These are phyloP conservation scores for Diorhabda carinulata DNA, from an alignment of 1,140 invertebrate genomes.

Conservation along the genomic window DNA sequence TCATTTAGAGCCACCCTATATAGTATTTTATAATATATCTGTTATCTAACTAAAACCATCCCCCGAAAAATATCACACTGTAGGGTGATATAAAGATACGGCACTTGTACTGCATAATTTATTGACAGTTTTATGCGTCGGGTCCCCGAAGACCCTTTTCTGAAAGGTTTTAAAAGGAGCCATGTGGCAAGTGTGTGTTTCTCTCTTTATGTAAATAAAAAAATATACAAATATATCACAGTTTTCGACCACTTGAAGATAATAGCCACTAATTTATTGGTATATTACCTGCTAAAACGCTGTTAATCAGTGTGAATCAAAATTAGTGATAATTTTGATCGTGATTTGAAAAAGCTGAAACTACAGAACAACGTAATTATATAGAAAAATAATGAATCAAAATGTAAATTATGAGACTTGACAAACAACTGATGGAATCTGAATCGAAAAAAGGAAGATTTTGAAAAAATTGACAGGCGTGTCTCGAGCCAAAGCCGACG, in stretches of 20 bases:
- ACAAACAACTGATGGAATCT: too few relatives aligned
- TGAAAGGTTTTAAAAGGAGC: constrained; percentile 12
- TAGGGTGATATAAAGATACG: constrained; percentile 4
- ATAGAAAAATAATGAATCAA: too few relatives aligned
- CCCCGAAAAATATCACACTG: constrained; percentile 13
- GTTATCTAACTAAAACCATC: neutral
- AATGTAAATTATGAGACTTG: too few relatives aligned
- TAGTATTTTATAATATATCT: too few relatives aligned
- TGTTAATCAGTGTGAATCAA: too few relatives aligned
- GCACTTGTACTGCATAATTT: constrained; percentile 14
- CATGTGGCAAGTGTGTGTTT: constrained; percentile 12
- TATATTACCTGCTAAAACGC: neutral
- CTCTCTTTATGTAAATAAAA: constrained; percentile 5
- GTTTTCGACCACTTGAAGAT: neutral
- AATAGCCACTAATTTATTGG: neutral
- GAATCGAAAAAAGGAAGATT: too few relatives aligned
- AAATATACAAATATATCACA: constrained; percentile 1
- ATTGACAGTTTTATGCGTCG: constrained; percentile 15
- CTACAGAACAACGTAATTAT: too few relatives aligned
- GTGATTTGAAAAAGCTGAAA: too few relatives aligned
- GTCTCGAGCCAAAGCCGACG: too few relatives aligned
- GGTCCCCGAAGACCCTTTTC: constrained; percentile 1
- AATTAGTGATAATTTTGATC: too few relatives aligned
- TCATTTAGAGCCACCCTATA: too few relatives aligned
- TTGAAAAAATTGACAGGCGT: too few relatives aligned